These are phyloP conservation scores for Parasteatoda lunata DNA, from an alignment of 2,888 invertebrate genomes.

Conservation along the genomic window DNA sequence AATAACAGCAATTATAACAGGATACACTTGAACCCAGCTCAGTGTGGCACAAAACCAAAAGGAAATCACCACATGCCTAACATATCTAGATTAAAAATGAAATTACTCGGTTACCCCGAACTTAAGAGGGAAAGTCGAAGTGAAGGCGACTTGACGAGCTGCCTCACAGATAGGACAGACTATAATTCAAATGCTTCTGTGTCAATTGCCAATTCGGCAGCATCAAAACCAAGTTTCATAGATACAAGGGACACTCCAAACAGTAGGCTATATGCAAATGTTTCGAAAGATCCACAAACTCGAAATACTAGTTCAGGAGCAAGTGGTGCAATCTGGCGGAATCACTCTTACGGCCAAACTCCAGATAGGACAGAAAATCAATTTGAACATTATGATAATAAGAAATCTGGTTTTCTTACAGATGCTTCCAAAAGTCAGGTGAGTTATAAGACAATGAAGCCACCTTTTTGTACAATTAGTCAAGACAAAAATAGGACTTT, in stretches of 20 bases:
- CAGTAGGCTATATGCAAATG: slow-evolving; percentile 7
- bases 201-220: neutral
- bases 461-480: slow-evolving; percentile 41
- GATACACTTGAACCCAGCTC: slow-evolving; percentile 19
- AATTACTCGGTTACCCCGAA: slow-evolving; percentile 39
- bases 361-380: neutral
- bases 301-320: slow-evolving; percentile 5
- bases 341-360: slow-evolving; percentile 5
- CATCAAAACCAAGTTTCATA: neutral
- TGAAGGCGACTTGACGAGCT: slow-evolving; percentile 63
- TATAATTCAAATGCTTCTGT: slow-evolving; percentile 7
- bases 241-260: neutral
- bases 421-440: slow-evolving; percentile 33
- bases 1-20: slow-evolving; percentile 30
- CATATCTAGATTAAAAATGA: slow-evolving; percentile 52
- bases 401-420: slow-evolving; percentile 20
- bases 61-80: slow-evolving; percentile 9
- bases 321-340: slow-evolving; percentile 35
- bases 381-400: slow-evolving; percentile 17
- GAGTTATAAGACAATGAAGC: slow-evolving; percentile 6
- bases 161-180: slow-evolving; percentile 47
- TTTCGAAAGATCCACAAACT: neutral
- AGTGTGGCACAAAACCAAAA: slow-evolving; percentile 53
- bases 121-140: slow-evolving; percentile 63
- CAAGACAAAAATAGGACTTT: slow-evolving; percentile 35